Conservation (phyloP, 2,888 invertebrate species). For the Tortrix viridana region DNA sequence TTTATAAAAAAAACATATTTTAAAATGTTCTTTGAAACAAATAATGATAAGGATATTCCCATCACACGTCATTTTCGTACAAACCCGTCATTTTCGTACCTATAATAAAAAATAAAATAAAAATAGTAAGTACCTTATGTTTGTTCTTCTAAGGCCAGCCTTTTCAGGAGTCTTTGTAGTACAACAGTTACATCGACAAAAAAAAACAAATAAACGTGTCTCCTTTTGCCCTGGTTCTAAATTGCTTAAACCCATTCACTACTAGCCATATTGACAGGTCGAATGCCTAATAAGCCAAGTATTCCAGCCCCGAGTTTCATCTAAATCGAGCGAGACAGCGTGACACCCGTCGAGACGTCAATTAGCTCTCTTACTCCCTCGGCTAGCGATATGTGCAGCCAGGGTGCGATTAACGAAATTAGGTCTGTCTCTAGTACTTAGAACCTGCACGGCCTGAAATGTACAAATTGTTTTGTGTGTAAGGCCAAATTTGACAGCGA, state of each 20-base stretch:
- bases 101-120: no score
- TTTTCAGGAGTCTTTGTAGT: no score
- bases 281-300: slow-evolving; percentile 26
- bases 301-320: slow-evolving; percentile 38
- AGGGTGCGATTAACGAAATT: slow-evolving; percentile 33
- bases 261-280: slow-evolving; percentile 13
- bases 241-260: neutral
- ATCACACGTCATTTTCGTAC: no score
- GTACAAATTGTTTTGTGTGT: neutral
- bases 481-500: neutral
- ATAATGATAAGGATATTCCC: no score
- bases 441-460: neutral
- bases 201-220: no score
- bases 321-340: slow-evolving; percentile 54
- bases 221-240: neutral
- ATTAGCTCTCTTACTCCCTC: slow-evolving; percentile 50
- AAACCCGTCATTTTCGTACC: no score
- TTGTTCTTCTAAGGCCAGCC: no score
- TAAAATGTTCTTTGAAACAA: no score
- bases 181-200: no score
- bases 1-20: no score
- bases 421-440: slow-evolving; percentile 16
- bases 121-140: no score
- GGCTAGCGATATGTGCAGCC: slow-evolving; percentile 31
- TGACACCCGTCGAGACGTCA: slow-evolving; percentile 65